Percentiles rank a stretch among this genome's conserved stretches.
phyloP scores from a whole-genome alignment of 2,797 vertebrate genomes.

The Neomorphus geoffroyi region DNA sequence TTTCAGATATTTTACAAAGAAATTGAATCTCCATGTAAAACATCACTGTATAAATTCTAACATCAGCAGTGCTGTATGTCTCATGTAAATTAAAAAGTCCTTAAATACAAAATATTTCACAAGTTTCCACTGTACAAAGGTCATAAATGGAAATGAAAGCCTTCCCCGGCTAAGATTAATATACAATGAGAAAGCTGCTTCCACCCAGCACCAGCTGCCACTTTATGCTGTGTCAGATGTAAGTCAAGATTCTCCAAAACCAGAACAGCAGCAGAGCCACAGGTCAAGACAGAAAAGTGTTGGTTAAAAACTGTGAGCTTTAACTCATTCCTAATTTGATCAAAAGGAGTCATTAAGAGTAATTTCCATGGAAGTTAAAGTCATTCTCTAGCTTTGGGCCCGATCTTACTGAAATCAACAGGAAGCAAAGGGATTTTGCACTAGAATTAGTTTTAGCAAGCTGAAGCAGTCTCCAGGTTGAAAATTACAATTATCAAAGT shows the following conservation, averaged over 20 bases:
- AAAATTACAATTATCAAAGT: neutral
- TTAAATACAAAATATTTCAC: neutral
- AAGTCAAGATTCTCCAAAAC: neutral
- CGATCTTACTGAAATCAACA: neutral
- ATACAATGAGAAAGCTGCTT: neutral
- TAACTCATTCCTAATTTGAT: neutral
- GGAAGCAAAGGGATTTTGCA: neutral
- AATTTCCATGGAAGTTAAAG: neutral
- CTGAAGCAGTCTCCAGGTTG: neutral
- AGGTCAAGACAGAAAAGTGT: neutral
- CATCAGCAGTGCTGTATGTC: neutral
- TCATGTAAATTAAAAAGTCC: neutral
- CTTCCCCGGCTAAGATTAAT: neutral
- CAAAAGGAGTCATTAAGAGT: neutral
- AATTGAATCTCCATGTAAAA: neutral
- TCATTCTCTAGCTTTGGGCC: neutral
- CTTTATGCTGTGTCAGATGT: constrained; percentile 23
- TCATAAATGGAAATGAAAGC: neutral
- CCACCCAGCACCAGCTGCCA: neutral
- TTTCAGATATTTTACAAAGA: neutral
- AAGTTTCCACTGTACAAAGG: neutral
- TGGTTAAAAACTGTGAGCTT: neutral
- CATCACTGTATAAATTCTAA: neutral
- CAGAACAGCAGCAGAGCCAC: neutral
- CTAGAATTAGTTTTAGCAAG: neutral